A percentile compares a stretch with the other conserved stretches of the same genome.
These are phyloP conservation scores for Amiota mariae DNA, from an alignment of 2,888 invertebrate species.

Conservation along the genomic window DNA sequence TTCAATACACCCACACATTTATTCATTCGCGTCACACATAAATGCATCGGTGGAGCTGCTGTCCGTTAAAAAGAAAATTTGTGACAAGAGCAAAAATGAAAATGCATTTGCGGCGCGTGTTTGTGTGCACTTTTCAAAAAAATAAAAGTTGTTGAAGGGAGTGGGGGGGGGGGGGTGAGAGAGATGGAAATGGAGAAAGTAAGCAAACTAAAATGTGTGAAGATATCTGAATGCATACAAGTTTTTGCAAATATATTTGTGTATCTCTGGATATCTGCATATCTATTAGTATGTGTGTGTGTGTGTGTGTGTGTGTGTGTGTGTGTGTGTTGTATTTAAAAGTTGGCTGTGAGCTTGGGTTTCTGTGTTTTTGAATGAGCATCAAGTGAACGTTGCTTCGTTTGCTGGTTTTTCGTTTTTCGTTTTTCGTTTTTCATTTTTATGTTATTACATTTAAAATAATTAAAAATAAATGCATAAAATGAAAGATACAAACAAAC, in stretches of 20 bases:
- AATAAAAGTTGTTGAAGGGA: not conserved
- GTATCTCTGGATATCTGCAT: not conserved
- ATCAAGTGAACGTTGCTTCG: constrained; percentile 5
- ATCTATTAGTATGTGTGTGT: not conserved
- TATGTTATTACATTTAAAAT: constrained; percentile 35
- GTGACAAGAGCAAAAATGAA: constrained; percentile 27
- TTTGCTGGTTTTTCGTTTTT: not conserved
- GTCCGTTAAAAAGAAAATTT: constrained; percentile 27
- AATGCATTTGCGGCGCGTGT: constrained; percentile 27
- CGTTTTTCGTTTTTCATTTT: not conserved
- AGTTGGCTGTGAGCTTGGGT: not conserved
- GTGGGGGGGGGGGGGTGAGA: too few relatives aligned
- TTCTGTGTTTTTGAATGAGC: constrained; percentile 1
- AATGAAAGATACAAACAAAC: constrained; percentile 40
- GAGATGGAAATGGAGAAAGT: too few relatives aligned
- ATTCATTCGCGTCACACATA: constrained; percentile 15
- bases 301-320: not conserved
- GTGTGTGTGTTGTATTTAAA: not conserved
- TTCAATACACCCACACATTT: not conserved
- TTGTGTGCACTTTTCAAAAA: constrained; percentile 19
- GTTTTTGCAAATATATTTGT: not conserved
- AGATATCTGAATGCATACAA: not conserved
- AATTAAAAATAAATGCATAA: constrained; percentile 54
- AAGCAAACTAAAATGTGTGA: too few relatives aligned
- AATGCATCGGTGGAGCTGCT: constrained; percentile 21